Percentiles rank a stretch among this genome's conserved stretches.
Conservation (phyloP, 2,113 vertebrate genomes). For the Amazona guildingii region DNA sequence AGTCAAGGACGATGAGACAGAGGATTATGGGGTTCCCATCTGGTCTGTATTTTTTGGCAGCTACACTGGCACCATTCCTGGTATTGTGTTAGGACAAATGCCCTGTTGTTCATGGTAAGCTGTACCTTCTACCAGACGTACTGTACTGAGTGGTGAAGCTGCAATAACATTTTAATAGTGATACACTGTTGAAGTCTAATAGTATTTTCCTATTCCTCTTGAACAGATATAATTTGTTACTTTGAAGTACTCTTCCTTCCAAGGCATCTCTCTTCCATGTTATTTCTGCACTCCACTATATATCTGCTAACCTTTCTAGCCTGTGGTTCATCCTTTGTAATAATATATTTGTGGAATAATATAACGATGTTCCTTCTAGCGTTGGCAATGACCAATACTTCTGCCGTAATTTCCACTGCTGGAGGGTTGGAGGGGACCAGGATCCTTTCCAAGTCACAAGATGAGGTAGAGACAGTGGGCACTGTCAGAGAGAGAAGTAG, state of each 20-base stretch:
- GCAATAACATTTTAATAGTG: not conserved
- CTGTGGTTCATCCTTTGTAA: not conserved
- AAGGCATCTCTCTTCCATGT: not conserved
- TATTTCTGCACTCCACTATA: not conserved
- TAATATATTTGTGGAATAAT: not conserved
- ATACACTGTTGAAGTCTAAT: not conserved
- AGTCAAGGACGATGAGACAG: not conserved
- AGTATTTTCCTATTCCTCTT: not conserved
- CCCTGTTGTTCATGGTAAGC: not conserved
- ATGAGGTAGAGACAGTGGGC: not conserved
- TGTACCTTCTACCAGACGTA: not conserved
- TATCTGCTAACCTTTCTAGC: not conserved
- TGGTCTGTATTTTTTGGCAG: not conserved
- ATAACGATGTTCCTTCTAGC: not conserved
- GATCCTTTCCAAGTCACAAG: not conserved
- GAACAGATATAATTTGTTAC: not conserved
- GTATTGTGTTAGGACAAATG: not conserved
- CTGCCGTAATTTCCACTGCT: not conserved
- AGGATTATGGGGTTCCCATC: constrained; percentile 27
- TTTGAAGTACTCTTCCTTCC: not conserved
- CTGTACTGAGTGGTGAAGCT: not conserved
- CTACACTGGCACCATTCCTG: not conserved
- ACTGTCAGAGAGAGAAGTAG: not conserved
- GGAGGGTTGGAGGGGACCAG: not conserved
- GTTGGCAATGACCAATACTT: not conserved